Evolutionary conservation across 2,113 vertebrate species (phyloP).

Genomic region (Cyanocitta stelleri): DNA sequence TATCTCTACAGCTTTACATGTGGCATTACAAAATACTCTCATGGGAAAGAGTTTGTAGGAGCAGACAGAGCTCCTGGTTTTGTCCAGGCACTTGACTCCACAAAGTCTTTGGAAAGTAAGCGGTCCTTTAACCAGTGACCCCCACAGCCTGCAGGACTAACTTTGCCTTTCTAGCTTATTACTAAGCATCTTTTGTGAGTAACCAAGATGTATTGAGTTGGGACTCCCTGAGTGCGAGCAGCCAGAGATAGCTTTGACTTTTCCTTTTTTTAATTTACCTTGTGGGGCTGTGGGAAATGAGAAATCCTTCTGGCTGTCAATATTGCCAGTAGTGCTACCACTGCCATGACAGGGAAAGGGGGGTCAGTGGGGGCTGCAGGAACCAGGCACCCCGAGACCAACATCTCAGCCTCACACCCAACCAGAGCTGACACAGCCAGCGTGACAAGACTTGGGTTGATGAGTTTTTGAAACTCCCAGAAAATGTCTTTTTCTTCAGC

Average conservation of each 20-base stretch:
- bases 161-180: conserved; percentile 67
- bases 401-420: not conserved
- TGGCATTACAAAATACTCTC: not conserved
- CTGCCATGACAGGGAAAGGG: conserved; percentile 21
- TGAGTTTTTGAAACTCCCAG: not conserved
- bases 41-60: not conserved
- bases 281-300: conserved; percentile 69
- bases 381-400: conserved; percentile 5
- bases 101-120: conserved; percentile 10
- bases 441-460: not conserved
- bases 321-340: conserved; percentile 23
- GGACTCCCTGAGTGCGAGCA: conserved; percentile 68
- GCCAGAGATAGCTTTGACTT: conserved; percentile 78
- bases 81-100: not conserved
- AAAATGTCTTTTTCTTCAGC: not conserved
- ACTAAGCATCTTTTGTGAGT: conserved; percentile 74
- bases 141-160: conserved; percentile 41
- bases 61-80: not conserved
- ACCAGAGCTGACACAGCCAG: not conserved
- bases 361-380: not conserved
- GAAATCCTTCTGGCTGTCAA: conserved; percentile 74
- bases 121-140: not conserved
- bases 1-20: not conserved
- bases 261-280: conserved; percentile 78
- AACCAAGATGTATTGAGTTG: conserved; percentile 75